Evolutionary conservation across 2,888 invertebrate genomes (phyloP), one percentile per base, ranked within the genome.

Genomic region (Clivina fossor): DNA sequence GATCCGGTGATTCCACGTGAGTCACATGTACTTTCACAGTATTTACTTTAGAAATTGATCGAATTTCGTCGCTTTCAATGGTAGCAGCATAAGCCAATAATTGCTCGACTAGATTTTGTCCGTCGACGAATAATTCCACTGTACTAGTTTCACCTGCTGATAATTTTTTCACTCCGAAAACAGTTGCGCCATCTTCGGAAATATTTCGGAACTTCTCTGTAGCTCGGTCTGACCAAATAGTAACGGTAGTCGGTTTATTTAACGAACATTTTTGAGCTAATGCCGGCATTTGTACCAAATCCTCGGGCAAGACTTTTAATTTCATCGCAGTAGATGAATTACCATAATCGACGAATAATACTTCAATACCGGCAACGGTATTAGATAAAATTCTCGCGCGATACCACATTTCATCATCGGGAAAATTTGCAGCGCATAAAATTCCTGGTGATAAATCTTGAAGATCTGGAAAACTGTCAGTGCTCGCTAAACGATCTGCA

Each of bases 271-370:
- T 83, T 62, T 81, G 80, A 0, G 85, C 84, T 44, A 85, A 69
- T 0, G 83, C 78, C 40, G 82, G 79, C 35, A 81, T 76, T 9
- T 71, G 64, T 0, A 77, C 72, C 1, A 86, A 66, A 46, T 83
- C 81, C 59, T 80, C 78, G 0, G 86, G 85, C 22, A 87, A 74
- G 49, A 76, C 75, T 50, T 79, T 77, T 50, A 86, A 76, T 60
- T 81, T 80, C 47, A 76, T 77, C 53, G 82, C 80, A 40, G 78
- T 75, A 4, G 84, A 80, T 38, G 83, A 81, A 65, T 85, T 86
- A 1, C 87, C 87, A 63, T 83, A 86, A 70, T 87, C 87, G 15
- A 86, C 78, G 63, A 84, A 86, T 53, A 81, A 73, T 1, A 86
- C 83, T 64, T 80, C 80, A 47, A 78, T 64, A 15, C 72, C 81